These are phyloP conservation scores for Bombus sylvicola DNA, from an alignment of 1,140 invertebrate species.

Conservation along the genomic window DNA sequence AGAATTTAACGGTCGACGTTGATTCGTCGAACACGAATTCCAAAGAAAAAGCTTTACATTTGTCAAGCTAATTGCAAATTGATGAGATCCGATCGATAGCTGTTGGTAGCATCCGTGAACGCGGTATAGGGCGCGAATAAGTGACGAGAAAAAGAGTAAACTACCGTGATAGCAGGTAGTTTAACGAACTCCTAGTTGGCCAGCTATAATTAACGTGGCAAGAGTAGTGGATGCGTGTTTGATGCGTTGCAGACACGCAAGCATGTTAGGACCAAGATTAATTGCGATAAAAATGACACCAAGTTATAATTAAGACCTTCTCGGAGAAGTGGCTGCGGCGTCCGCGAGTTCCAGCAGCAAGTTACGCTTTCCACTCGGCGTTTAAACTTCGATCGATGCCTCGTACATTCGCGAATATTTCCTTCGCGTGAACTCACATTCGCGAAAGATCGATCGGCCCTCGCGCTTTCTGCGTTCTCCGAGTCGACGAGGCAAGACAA, in stretches of 20 bases:
- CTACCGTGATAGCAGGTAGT: slow-evolving; percentile 7
- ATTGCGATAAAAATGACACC: slow-evolving; percentile 31
- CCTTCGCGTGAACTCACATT: neutral
- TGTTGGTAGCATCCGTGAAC: neutral
- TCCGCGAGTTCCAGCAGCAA: too few species aligned
- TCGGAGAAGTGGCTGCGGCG: neutral
- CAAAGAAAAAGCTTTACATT: neutral
- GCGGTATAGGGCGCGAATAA: neutral
- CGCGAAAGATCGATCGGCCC: neutral
- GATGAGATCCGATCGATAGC: neutral
- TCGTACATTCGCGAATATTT: neutral
- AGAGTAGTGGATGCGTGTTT: slow-evolving; percentile 7
- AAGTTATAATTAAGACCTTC: slow-evolving; percentile 8
- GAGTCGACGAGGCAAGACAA: neutral
- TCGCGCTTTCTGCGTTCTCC: neutral
- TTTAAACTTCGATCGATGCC: neutral
- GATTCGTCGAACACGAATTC: neutral
- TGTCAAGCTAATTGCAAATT: neutral
- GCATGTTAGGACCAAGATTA: neutral
- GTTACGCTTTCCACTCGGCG: neutral
- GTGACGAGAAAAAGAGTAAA: slow-evolving; percentile 9
- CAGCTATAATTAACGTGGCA: slow-evolving; percentile 31
- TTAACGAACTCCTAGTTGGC: slow-evolving; percentile 33
- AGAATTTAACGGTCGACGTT: neutral
- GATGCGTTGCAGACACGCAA: slow-evolving; percentile 35